Conservation (phyloP, 2,888 invertebrate species). For the Microplitis deprimator region DNA sequence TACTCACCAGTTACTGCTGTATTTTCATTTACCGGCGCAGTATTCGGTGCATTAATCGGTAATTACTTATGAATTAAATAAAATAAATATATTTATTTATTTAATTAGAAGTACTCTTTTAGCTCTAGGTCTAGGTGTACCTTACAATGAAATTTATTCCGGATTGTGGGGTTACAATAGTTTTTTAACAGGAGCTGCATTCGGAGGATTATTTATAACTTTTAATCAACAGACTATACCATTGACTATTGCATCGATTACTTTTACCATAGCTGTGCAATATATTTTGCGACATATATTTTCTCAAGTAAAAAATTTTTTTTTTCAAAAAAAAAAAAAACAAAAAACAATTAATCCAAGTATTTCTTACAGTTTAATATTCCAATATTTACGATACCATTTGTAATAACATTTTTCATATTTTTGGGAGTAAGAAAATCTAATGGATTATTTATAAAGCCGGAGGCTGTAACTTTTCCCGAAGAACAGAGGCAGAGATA, state of each 20-base stretch:
- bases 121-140: conserved; percentile 59
- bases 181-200: conserved; percentile 66
- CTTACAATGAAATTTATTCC: conserved; percentile 62
- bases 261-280: conserved; percentile 67
- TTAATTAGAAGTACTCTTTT: conserved; percentile 17
- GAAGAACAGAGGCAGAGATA: conserved; percentile 1
- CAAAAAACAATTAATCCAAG: not conserved
- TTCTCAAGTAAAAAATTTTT: conserved; percentile 54
- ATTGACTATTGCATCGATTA: conserved; percentile 62
- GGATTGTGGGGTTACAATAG: conserved; percentile 72
- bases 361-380: not conserved
- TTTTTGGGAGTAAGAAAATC: conserved; percentile 1
- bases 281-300: conserved; percentile 60
- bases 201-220: conserved; percentile 69
- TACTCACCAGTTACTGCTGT: conserved; percentile 70
- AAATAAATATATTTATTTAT: too few relatives aligned
- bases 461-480: not conserved
- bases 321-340: conserved; percentile 8
- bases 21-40: conserved; percentile 68
- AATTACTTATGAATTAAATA: conserved; percentile 42
- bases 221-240: conserved; percentile 65
- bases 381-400: not conserved
- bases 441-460: not conserved
- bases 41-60: conserved; percentile 68
- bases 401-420: not conserved